Base-by-base conservation (phyloP, 2,113 vertebrate species). In the Barnardius zonarius region DNA sequence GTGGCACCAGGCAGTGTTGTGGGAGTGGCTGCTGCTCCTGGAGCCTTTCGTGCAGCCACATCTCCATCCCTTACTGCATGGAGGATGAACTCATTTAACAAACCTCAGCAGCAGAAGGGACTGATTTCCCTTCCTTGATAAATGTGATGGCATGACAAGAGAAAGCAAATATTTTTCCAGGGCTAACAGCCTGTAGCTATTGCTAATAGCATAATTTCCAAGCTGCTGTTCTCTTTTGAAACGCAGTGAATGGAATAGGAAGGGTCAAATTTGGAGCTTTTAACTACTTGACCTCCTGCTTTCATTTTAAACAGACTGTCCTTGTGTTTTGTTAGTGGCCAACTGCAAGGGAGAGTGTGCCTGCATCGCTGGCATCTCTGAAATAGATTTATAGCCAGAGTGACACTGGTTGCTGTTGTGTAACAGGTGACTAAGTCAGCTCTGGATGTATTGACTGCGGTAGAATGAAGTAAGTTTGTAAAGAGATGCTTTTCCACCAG, bases 351-450 rank as follows among this genome's bases (percentile, higher is more conserved):
- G 31, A 82, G 33, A 15, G 70, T 2, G 5, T 33, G 28, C 74
- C 80, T 23, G 43, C 79, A 33, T 63, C 84, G 20, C 44, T 52
- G 35, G 1, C 49, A 27, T 17, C 87, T 96, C 73, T 28, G 41
- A 70, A 18, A 63, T 5, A 22, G 85, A 31, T 83, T 89, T 54
- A 5, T 23, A 62, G 82, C 70, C 82, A 14, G 72, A 43, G 83
- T 24, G 64, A 13, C 22, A 48, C 41, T 5, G 33, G 79, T 54
- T 93, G 66, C 85, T 93, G 86, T 61, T 90, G 73, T 79, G 95
- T 66, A 90, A 76, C 86, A 75, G 96, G 93, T 94, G 95, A 93
- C 57, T 44, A 52, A 97, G 86, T 70, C 88, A 79, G 49, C 93
- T 97, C 68, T 16, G 61, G 54, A 31, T 17, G 25, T 11, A 81